phyloP scores from a whole-genome alignment of 2,888 invertebrate genomes.

The Melieria crassipennis region DNA sequence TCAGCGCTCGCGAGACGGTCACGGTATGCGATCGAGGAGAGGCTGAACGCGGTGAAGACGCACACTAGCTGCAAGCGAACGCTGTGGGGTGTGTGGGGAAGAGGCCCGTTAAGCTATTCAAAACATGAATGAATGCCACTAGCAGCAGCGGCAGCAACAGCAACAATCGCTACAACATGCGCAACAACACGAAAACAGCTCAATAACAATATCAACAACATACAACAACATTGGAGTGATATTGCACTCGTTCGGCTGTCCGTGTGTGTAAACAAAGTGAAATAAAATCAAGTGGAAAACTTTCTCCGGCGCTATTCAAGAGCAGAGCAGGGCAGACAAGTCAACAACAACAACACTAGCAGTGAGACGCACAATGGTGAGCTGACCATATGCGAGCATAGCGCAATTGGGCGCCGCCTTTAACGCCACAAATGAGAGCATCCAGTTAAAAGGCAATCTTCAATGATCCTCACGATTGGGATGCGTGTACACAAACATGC shows the following conservation, averaged over 20 bases:
- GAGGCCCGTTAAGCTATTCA: background rate
- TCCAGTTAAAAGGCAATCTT: no score
- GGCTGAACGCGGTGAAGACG: background rate
- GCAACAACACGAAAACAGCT: background rate
- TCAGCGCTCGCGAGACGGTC: background rate
- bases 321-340: no score
- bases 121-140: slow-evolving; percentile 23
- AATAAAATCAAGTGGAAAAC: slow-evolving; percentile 24
- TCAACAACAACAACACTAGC: background rate
- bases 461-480: no score
- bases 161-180: background rate
- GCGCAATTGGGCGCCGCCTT: no score
- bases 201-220: slow-evolving; percentile 1
- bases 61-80: no score
- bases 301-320: slow-evolving; percentile 9
- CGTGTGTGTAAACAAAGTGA: background rate
- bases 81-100: background rate
- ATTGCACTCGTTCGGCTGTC: no score
- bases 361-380: background rate
- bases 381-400: no score
- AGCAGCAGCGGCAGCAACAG: background rate
- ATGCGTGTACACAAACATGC: no score
- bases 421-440: no score
- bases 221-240: background rate
- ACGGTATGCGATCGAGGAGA: slow-evolving; percentile 2